Percentiles rank a stretch among this genome's conserved stretches.
phyloP scores from a whole-genome alignment of 2,888 invertebrate species.

The Agapostemon virescens region DNA sequence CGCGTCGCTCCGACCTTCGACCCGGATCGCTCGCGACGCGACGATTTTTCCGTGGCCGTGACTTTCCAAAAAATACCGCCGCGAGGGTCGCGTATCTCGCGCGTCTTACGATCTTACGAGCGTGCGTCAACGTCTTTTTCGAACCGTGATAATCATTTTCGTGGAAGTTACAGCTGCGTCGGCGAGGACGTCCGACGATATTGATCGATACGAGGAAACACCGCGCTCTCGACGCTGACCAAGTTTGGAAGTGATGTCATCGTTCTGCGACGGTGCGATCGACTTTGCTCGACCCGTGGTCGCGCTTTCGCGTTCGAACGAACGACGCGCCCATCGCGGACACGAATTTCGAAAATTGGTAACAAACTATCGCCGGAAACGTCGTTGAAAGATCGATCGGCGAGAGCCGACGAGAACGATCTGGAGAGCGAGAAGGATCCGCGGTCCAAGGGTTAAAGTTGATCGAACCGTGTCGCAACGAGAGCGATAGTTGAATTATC shows the following conservation, averaged over 20 bases:
- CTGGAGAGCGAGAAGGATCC: background rate
- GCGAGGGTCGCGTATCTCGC: too few relatives aligned
- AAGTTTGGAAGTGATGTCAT: constrained; percentile 66
- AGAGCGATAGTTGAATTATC: constrained; percentile 8
- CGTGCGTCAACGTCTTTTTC: background rate
- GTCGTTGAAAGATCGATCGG: too few relatives aligned
- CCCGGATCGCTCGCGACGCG: constrained; percentile 1
- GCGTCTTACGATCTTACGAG: too few relatives aligned
- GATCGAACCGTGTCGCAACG: background rate
- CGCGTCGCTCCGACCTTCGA: constrained; percentile 37
- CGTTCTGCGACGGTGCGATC: constrained; percentile 38
- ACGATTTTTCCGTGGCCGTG: background rate
- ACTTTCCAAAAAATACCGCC: background rate
- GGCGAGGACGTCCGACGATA: background rate
- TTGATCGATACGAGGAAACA: constrained; percentile 10
- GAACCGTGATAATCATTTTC: background rate
- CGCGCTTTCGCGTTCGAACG: too few relatives aligned
- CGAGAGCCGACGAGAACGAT: background rate
- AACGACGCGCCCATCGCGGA: too few relatives aligned
- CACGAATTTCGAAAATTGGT: too few relatives aligned
- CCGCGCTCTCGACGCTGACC: background rate
- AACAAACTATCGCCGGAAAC: too few relatives aligned
- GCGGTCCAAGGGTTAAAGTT: background rate
- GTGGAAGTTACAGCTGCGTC: background rate
- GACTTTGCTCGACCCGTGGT: too few relatives aligned